These are phyloP conservation scores for Cyanocitta stelleri DNA, from an alignment of 2,113 vertebrate species.

Conservation along the genomic window DNA sequence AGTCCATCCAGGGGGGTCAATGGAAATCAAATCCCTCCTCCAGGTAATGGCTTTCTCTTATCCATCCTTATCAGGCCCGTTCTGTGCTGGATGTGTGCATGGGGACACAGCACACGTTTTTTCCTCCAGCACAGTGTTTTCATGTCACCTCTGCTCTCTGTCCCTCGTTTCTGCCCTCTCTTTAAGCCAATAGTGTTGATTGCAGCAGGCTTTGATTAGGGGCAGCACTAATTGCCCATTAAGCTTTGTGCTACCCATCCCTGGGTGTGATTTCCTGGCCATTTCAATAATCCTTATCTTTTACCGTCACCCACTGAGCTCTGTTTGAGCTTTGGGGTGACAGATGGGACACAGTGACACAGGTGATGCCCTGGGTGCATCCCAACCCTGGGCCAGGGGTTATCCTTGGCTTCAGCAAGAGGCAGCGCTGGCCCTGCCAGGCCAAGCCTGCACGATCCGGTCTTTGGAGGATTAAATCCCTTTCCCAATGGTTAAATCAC, in stretches of 20 bases:
- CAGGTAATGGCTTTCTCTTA: background rate
- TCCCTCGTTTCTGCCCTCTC: background rate
- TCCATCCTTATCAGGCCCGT: background rate
- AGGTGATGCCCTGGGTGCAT: background rate
- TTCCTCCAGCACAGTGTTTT: background rate
- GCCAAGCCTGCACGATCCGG: background rate
- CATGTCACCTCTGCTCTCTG: background rate
- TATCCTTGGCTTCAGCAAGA: background rate
- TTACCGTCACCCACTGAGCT: background rate
- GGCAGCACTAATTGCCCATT: background rate
- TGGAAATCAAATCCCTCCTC: background rate
- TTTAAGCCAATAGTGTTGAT: background rate
- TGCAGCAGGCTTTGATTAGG: background rate
- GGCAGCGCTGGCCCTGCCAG: background rate
- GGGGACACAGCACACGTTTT: background rate
- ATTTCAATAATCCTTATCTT: background rate
- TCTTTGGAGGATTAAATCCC: background rate
- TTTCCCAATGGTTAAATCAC: background rate
- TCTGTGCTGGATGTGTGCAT: background rate
- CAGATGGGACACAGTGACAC: background rate
- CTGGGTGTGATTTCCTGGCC: background rate
- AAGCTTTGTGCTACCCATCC: background rate
- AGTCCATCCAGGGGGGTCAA: fast-evolving
- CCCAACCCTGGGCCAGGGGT: background rate
- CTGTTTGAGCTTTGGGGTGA: background rate